These are phyloP conservation scores for Lemur catta DNA, from an alignment of 2,797 vertebrate species.

Conservation along the genomic window DNA sequence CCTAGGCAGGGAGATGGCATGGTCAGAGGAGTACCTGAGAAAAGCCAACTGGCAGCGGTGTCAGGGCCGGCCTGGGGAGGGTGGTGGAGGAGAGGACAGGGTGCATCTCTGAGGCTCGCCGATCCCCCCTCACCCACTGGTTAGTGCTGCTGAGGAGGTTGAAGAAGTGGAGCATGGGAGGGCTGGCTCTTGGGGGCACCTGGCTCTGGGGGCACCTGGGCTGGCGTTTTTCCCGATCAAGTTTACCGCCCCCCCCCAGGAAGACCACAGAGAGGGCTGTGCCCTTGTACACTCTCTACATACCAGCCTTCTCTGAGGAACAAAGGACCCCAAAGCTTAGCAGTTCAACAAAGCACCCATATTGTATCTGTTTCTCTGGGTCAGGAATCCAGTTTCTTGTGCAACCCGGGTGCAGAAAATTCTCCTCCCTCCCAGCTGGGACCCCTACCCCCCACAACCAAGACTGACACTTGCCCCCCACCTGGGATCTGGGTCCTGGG, in stretches of 20 bases:
- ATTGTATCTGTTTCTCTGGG: background rate
- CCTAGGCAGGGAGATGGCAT: too few relatives aligned
- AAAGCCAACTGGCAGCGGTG: background rate
- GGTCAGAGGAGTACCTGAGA: background rate
- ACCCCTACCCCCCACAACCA: fast-evolving
- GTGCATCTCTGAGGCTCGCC: fast-evolving
- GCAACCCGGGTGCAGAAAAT: background rate
- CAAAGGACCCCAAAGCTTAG: background rate
- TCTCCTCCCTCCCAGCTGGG: background rate
- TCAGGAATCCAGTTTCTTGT: background rate
- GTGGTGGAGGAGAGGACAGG: background rate
- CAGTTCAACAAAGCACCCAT: background rate
- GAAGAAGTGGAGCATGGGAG: background rate
- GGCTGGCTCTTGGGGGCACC: background rate
- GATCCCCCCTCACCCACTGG: background rate
- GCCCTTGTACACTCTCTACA: background rate
- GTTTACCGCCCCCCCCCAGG: background rate
- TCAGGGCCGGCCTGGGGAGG: background rate
- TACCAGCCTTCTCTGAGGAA: background rate
- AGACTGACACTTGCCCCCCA: background rate
- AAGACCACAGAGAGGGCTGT: too few relatives aligned
- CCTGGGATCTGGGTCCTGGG: background rate
- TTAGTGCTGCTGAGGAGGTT: background rate
- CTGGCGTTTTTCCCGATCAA: background rate
- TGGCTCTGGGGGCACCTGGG: background rate